Conservation (phyloP, 2,888 invertebrate species). For the Synergus gifuensis region DNA sequence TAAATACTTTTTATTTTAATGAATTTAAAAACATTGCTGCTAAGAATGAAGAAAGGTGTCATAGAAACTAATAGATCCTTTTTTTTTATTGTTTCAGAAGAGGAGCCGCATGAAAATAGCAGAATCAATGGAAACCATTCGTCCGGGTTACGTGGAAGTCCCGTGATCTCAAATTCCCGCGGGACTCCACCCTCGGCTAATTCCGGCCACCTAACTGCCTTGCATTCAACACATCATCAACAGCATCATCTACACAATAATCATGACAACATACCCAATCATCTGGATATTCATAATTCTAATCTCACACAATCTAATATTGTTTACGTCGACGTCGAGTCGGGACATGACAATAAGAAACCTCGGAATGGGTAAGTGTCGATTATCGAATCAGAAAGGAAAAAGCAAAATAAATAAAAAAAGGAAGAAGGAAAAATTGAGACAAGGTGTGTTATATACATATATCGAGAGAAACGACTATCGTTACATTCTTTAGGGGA, state of each 20-base stretch:
- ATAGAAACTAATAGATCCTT: background rate
- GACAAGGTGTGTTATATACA: background rate
- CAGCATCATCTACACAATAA: constrained; percentile 71
- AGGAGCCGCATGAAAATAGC: constrained; percentile 72
- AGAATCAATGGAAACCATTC: constrained; percentile 72
- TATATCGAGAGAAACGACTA: background rate
- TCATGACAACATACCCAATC: constrained; percentile 71
- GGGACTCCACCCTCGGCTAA: constrained; percentile 72
- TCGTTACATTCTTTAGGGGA: constrained; percentile 9
- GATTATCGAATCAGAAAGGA: background rate
- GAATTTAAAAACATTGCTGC: background rate
- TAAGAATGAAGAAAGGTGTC: background rate
- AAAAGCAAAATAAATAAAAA: background rate
- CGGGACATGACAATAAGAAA: constrained; percentile 72
- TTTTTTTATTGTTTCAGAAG: constrained; percentile 68
- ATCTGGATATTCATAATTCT: constrained; percentile 73
- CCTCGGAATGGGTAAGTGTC: constrained; percentile 72
- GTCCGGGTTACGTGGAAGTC: constrained; percentile 66
- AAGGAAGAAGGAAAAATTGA: background rate
- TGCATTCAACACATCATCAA: constrained; percentile 66
- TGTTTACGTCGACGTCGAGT: constrained; percentile 71
- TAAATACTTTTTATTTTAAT: background rate
- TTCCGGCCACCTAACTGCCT: constrained; percentile 65
- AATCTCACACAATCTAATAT: constrained; percentile 68
- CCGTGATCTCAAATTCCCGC: constrained; percentile 68